Base-by-base conservation (phyloP, 2,797 vertebrate genomes). In the Karalla daura region DNA sequence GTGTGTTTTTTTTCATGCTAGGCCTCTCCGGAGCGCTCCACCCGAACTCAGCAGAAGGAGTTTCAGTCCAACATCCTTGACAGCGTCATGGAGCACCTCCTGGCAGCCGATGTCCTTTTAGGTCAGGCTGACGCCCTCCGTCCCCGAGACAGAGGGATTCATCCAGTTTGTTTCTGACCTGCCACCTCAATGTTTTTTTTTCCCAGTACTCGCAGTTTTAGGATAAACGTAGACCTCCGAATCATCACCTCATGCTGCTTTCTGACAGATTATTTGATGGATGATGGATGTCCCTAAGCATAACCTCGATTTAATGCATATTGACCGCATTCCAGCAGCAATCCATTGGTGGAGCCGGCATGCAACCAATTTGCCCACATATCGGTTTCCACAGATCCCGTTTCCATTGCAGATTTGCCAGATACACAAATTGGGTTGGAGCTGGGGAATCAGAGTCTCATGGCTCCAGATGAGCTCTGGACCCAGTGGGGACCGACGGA, bases 51-150 rank as follows among this genome's bases (percentile, higher is more conserved):
- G 84, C 98, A 99, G 91, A 99, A 99, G 56, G 98, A 99, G 87
- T 99, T 99, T 80, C 98, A 99, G 88, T 99, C 98, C 0, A 96
- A 95, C 11, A 95, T 99, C 91, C 91, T 99, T 89, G 97, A 99
- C 63, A 95, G 96, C 6, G 98, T 99, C 70, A 99, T 99, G 97
- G 97, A 99, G 79, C 98, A 99, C 76, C 93, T 99, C 44, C 94
- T 99, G 74, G 97, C 98, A 18, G 96, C 98, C 58, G 98, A 99
- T 72, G 96, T 99, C 55, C 92, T 99, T 64, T 41, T 99, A 66
- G 98, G 98, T 99, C 85, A 93, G 80, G 60, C n/a, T 24, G 2
- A 59, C 63, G 1, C 44, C 63, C 18, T 51, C 11, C 33, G 2
- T 20, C n/a, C 12, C 2, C 27, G 28, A 9, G 0, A 18, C 18